Evolutionary conservation across 2,797 vertebrate species (phyloP).

Genomic region (Malacoctenus gilli): DNA sequence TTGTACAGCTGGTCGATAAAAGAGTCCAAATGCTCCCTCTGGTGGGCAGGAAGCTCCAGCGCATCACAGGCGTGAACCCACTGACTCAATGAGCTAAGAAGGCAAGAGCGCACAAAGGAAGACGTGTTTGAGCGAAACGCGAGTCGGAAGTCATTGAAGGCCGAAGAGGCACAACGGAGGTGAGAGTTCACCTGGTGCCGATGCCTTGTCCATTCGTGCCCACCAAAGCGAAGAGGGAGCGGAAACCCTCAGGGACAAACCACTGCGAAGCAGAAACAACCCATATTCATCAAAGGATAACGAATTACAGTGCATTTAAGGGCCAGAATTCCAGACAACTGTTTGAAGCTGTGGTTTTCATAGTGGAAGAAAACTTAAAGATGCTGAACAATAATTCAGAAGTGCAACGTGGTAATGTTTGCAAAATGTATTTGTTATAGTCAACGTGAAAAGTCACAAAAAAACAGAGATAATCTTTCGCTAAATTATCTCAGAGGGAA

Average conservation of each 20-base stretch:
- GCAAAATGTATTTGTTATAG: no score
- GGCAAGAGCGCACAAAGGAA: not conserved
- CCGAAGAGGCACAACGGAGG: not conserved
- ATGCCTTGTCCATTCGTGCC: constrained; percentile 98
- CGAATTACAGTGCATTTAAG: not conserved
- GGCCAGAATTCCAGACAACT: not conserved
- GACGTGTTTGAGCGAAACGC: no score
- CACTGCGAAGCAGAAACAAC: constrained; percentile 82
- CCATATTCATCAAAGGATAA: constrained; percentile 5
- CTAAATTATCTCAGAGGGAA: no score
- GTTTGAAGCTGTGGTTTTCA: not conserved
- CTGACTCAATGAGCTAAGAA: constrained; percentile 90
- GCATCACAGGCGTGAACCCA: constrained; percentile 97
- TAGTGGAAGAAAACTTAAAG: no score
- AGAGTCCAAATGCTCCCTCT: constrained; percentile 92
- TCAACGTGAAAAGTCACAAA: no score
- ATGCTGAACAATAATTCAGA: no score
- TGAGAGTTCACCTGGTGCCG: constrained; percentile 93
- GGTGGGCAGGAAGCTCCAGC: constrained; percentile 86
- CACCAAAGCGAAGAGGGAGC: constrained; percentile 92
- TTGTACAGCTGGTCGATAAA: constrained; percentile 98
- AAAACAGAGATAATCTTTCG: no score
- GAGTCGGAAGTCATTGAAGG: not conserved
- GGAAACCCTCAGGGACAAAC: constrained; percentile 95
- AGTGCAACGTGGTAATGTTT: no score